These are phyloP conservation scores for Synanthedon formicaeformis DNA, from an alignment of 2,888 invertebrate species.

Conservation along the genomic window DNA sequence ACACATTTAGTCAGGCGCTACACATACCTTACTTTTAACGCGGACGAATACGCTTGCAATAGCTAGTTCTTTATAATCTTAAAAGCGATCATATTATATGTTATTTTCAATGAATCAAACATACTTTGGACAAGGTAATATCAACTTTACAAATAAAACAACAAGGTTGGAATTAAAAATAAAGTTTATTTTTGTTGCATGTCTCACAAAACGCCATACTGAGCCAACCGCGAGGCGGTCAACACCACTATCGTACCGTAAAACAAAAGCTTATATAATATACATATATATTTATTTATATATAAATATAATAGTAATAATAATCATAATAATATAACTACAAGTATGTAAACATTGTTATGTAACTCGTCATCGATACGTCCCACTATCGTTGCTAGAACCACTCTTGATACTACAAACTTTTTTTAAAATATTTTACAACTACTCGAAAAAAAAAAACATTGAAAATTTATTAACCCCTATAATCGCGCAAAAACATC, in stretches of 20 bases:
- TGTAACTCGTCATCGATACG: conserved; percentile 10
- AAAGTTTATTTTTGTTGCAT: conserved; percentile 67
- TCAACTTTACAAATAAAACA: neutral
- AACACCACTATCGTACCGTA: conserved; percentile 42
- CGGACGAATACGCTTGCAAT: too few relatives aligned
- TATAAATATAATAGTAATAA: too few relatives aligned
- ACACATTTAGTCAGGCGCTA: too few relatives aligned
- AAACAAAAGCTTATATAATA: conserved; percentile 62
- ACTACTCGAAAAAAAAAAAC: too few relatives aligned
- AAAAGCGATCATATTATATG: too few relatives aligned
- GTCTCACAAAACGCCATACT: conserved; percentile 54
- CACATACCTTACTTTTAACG: too few relatives aligned
- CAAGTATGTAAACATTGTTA: conserved; percentile 41
- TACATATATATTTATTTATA: conserved; percentile 31
- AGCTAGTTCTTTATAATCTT: too few relatives aligned
- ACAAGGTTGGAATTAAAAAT: conserved; percentile 57
- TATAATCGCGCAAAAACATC: conserved; percentile 1
- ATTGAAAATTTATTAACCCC: neutral
- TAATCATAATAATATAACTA: conserved; percentile 52
- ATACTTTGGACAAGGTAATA: too few relatives aligned
- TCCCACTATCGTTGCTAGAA: conserved; percentile 7
- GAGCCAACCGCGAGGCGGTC: conserved; percentile 33
- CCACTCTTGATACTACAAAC: neutral
- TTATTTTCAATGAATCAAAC: too few relatives aligned
- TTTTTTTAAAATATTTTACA: neutral